Evolutionary conservation across 1,140 invertebrate genomes (phyloP).

Genomic region (Pemphigus obesinymphae): DNA sequence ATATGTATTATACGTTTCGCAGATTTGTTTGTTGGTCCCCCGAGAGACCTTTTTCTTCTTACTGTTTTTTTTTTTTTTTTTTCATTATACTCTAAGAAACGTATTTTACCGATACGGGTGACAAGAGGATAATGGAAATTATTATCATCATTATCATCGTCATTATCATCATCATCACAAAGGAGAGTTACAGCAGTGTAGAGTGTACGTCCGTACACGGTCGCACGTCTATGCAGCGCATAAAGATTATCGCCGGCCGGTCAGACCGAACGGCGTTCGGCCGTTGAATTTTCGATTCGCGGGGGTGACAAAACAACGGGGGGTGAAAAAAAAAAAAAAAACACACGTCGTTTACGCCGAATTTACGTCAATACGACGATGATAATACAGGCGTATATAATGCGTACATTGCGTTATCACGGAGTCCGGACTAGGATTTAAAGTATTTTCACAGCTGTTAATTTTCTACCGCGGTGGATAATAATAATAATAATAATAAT

Average conservation of each 20-base stretch:
- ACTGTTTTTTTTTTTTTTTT: not conserved
- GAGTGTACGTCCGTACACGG: not conserved
- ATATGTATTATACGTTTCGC: not conserved
- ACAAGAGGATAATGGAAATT: slow-evolving; percentile 34
- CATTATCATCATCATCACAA: no score
- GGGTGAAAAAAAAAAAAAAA: not conserved
- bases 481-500: no score
- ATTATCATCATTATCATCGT: no score
- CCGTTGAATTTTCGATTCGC: not conserved
- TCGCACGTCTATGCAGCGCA: not conserved
- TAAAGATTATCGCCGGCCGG: not conserved
- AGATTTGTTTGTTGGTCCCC: slow-evolving; percentile 1
- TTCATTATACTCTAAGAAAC: not conserved
- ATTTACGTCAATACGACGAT: not conserved
- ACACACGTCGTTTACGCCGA: not conserved
- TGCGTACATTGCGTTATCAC: no score
- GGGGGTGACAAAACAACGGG: not conserved
- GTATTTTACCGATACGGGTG: slow-evolving; percentile 5
- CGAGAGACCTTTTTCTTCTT: slow-evolving; percentile 20
- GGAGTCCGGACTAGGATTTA: no score
- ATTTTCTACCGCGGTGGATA: no score
- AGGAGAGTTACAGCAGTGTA: not conserved
- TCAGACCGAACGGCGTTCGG: not conserved
- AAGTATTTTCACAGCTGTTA: not conserved
- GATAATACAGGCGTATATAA: not conserved